Conservation (phyloP, 2,113 vertebrate genomes). For the Smithornis capensis region DNA sequence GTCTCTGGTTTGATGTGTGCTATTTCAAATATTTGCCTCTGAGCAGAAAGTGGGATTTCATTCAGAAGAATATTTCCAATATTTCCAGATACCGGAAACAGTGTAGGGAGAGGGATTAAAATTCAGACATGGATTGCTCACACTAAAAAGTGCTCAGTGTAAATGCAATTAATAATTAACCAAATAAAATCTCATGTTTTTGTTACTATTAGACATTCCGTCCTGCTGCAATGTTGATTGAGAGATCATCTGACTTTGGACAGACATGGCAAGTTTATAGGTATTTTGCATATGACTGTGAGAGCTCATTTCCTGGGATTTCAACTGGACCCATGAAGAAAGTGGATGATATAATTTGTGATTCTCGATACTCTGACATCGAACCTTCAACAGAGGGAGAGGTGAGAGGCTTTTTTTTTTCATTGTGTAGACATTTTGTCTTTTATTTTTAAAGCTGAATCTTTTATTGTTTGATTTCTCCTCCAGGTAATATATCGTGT, state of each 20-base stretch:
- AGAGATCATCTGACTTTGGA: slow-evolving; percentile 94
- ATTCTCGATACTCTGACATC: slow-evolving; percentile 95
- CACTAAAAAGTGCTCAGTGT: not conserved
- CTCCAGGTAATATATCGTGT: slow-evolving; percentile 93
- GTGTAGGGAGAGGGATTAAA: not conserved
- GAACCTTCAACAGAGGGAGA: slow-evolving; percentile 96
- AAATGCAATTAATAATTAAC: not conserved
- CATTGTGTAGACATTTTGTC: not conserved
- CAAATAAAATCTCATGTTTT: not conserved
- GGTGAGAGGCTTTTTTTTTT: slow-evolving; percentile 68
- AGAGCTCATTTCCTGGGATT: slow-evolving; percentile 84
- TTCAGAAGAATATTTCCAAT: not conserved
- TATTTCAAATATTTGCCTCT: not conserved
- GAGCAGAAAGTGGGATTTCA: not conserved
- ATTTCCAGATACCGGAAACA: not conserved
- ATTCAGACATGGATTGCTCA: not conserved
- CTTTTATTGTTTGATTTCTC: not conserved
- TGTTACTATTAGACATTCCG: slow-evolving; percentile 85
- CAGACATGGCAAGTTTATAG: slow-evolving; percentile 92
- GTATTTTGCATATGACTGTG: slow-evolving; percentile 96
- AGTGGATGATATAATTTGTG: slow-evolving; percentile 95
- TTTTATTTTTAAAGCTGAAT: not conserved
- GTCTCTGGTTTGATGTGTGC: not conserved
- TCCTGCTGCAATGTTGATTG: slow-evolving; percentile 93
- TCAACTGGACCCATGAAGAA: slow-evolving; percentile 90